Evolutionary conservation across 2,113 vertebrate species (phyloP).

Genomic region (Orthonyx spaldingii): DNA sequence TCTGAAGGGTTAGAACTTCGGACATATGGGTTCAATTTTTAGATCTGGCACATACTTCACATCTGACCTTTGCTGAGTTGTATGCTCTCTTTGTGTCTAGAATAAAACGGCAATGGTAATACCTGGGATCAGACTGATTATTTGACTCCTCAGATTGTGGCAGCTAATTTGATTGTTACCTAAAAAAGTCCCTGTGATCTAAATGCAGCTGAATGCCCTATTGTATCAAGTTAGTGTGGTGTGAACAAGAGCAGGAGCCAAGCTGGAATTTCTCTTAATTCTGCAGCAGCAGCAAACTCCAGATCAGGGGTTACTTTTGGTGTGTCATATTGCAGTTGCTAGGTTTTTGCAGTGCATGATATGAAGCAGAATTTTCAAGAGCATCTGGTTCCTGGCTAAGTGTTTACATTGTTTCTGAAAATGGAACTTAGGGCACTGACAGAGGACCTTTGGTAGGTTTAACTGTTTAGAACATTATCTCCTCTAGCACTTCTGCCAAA

Average conservation of each 20-base stretch:
- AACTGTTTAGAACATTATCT: neutral
- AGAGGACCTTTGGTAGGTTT: neutral
- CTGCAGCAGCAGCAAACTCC: neutral
- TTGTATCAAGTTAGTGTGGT: neutral
- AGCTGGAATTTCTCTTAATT: neutral
- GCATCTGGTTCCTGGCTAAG: neutral
- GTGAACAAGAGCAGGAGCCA: neutral
- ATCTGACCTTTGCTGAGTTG: neutral
- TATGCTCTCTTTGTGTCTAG: neutral
- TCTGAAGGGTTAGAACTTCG: neutral
- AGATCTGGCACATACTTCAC: neutral
- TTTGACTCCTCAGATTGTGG: neutral
- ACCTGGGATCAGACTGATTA: neutral
- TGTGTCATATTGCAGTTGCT: neutral
- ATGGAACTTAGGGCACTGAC: neutral
- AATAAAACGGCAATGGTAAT: neutral
- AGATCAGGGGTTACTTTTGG: neutral
- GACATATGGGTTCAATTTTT: slow-evolving; percentile 9
- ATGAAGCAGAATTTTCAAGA: slow-evolving; percentile 18
- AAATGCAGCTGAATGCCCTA: neutral
- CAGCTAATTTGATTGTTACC: neutral
- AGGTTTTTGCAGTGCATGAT: neutral
- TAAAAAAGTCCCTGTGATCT: neutral
- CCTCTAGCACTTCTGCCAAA: neutral
- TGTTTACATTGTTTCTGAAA: slow-evolving; percentile 30